Conservation (phyloP, 2,113 vertebrate species). For the Cairina moschata region DNA sequence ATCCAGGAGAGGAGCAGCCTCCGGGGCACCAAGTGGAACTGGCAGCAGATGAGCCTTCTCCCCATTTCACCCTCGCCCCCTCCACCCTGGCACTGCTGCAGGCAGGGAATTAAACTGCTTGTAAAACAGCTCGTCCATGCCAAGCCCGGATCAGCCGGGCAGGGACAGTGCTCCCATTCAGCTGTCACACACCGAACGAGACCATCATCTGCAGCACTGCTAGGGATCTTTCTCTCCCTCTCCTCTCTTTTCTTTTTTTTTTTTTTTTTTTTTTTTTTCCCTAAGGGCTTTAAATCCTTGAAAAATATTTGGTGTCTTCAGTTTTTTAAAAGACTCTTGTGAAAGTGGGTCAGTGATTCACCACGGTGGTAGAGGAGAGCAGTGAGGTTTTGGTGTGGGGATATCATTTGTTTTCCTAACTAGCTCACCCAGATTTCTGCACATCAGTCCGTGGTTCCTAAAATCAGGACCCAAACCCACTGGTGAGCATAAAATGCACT, state of each 20-base stretch:
- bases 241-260: too few species aligned
- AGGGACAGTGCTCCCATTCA: background rate
- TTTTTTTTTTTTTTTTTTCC: background rate
- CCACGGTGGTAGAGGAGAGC: background rate
- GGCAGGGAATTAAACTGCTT: background rate
- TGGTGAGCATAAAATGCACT: background rate
- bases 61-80: background rate
- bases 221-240: background rate
- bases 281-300: background rate
- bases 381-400: background rate
- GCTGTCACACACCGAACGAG: background rate
- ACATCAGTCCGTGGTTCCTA: background rate
- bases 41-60: background rate
- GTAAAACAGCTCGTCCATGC: background rate
- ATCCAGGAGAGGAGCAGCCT: background rate
- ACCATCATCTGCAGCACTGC: background rate
- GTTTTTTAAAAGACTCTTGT: background rate
- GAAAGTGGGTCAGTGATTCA: background rate
- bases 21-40: background rate
- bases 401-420: background rate
- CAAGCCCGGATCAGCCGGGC: background rate
- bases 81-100: background rate
- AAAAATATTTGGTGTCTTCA: background rate
- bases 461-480: background rate
- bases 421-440: background rate